These are phyloP conservation scores for Oryzias dopingdopingensis DNA, from an alignment of 2,797 vertebrate species.

Conservation along the genomic window DNA sequence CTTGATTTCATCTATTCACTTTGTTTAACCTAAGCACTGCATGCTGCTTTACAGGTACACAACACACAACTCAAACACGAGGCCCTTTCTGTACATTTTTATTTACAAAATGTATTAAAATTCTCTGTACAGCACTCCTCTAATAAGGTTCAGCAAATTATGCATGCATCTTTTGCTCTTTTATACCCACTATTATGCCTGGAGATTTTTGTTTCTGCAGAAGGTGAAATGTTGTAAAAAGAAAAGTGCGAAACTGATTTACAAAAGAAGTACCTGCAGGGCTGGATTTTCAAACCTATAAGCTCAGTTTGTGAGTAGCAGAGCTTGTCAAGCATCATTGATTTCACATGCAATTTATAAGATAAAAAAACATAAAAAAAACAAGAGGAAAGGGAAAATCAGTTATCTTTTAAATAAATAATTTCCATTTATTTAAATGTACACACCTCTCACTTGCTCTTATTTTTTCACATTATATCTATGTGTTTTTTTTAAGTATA, in stretches of 20 bases:
- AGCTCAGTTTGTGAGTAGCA: slow-evolving; percentile 84
- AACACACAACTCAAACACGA: slow-evolving; percentile 33
- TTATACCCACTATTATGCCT: slow-evolving; percentile 87
- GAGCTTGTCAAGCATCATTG: slow-evolving; percentile 88
- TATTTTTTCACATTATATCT: slow-evolving; percentile 65
- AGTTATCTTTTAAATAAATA: slow-evolving; percentile 86
- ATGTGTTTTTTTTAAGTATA: slow-evolving; percentile 59
- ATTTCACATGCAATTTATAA: slow-evolving; percentile 76
- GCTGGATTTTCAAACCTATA: slow-evolving; percentile 77
- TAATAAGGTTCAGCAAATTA: slow-evolving; percentile 90
- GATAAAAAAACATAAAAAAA: slow-evolving; percentile 22
- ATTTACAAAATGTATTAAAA: slow-evolving; percentile 99
- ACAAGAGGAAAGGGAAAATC: slow-evolving; percentile 69
- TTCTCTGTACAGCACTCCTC: slow-evolving; percentile 95
- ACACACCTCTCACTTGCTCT: slow-evolving; percentile 81
- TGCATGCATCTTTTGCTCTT: slow-evolving; percentile 92
- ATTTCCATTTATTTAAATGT: slow-evolving; percentile 85
- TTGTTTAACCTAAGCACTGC: slow-evolving; percentile 18
- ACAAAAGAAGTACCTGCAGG: slow-evolving; percentile 66
- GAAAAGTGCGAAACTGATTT: slow-evolving; percentile 36
- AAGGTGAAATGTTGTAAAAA: slow-evolving; percentile 80
- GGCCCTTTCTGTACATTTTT: slow-evolving; percentile 91
- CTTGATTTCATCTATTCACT: slow-evolving; percentile 9
- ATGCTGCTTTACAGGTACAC: neutral
- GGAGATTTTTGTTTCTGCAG: slow-evolving; percentile 82